Percentiles rank a stretch among this genome's conserved stretches.
These are phyloP conservation scores for Beroe forskalii DNA, from an alignment of 37 sponge, comb jelly and placozoan species.

Conservation along the genomic window DNA sequence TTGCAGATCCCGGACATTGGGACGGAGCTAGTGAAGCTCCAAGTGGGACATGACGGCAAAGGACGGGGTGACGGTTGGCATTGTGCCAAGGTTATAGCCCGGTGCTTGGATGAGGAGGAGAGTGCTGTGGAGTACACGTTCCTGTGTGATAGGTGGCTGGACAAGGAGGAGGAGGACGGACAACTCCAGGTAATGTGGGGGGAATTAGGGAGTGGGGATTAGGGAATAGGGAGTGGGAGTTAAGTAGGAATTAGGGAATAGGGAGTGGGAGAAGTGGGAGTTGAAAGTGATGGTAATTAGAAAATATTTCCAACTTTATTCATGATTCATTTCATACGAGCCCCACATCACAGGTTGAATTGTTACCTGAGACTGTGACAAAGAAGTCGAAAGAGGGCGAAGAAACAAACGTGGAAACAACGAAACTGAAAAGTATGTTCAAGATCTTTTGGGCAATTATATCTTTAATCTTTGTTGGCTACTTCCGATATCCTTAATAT, in stretches of 20 bases:
- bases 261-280: not conserved
- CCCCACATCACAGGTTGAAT: conserved; percentile 50
- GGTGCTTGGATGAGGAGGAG: conserved; percentile 26
- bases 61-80: conserved; percentile 63
- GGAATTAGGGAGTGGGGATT: too few relatives aligned
- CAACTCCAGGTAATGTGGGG: not conserved
- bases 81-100: not conserved
- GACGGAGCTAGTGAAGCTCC: conserved; percentile 21
- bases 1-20: conserved; percentile 34
- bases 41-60: conserved; percentile 42
- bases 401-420: not conserved
- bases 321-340: too few relatives aligned
- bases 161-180: conserved; percentile 57
- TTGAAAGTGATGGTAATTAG: not conserved
- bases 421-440: conserved; percentile 46
- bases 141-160: conserved; percentile 53
- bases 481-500: too few relatives aligned
- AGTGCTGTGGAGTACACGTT: not conserved
- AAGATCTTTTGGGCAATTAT: not conserved
- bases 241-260: not conserved
- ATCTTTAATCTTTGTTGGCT: not conserved
- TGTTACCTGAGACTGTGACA: conserved; percentile 34
- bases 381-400: conserved; percentile 41
- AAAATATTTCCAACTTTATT: too few relatives aligned
- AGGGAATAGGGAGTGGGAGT: not conserved